phyloP scores from a whole-genome alignment of 2,797 vertebrate species.

The Sebastes itinus region DNA sequence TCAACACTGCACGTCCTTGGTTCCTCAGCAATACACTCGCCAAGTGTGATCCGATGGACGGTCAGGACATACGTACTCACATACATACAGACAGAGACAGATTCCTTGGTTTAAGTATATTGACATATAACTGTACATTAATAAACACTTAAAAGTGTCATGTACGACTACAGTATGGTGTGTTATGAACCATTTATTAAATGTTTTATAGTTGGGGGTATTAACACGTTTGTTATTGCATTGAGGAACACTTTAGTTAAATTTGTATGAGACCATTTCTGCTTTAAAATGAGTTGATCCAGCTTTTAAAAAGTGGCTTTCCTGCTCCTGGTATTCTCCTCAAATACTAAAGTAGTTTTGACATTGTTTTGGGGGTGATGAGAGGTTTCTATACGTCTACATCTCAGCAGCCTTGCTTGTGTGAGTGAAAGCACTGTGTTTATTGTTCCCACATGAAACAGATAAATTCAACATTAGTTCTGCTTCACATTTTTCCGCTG shows the following conservation, averaged over 20 bases:
- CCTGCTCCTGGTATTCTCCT: background rate
- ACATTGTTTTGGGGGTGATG: no score
- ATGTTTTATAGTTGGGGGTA: no score
- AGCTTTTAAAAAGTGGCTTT: background rate
- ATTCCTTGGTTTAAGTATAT: no score
- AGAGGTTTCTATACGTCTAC: background rate
- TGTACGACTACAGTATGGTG: no score
- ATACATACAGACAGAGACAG: no score
- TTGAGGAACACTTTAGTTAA: background rate
- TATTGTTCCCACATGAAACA: background rate
- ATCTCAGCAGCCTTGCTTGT: background rate
- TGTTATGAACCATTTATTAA: no score
- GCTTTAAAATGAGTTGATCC: background rate
- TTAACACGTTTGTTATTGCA: no score
- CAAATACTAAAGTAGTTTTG: background rate
- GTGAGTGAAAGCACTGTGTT: background rate
- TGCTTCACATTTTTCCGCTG: background rate
- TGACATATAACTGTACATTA: background rate
- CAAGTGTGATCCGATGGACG: no score
- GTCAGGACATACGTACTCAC: no score
- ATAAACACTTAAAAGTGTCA: no score
- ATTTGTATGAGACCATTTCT: background rate
- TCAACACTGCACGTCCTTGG: background rate
- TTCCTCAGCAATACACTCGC: background rate
- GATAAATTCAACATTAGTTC: background rate